phyloP scores from a whole-genome alignment of 2,888 invertebrate genomes.

The Carabus problematicus region DNA sequence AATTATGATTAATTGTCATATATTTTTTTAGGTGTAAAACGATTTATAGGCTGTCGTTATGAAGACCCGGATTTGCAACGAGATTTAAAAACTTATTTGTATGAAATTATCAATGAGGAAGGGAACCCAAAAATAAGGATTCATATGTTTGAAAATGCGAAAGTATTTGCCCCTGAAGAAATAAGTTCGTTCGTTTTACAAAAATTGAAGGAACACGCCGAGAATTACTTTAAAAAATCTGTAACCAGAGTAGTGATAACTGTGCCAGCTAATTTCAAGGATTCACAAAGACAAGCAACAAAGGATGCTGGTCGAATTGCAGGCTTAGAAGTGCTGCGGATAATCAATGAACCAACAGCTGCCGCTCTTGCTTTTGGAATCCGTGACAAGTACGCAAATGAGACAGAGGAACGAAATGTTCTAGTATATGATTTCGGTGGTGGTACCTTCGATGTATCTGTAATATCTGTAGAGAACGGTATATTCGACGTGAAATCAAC shows the following conservation, averaged over 20 bases:
- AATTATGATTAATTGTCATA: no score
- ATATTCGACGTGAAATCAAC: constrained; percentile 46
- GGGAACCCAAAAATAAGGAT: constrained; percentile 45
- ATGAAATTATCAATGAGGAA: constrained; percentile 44
- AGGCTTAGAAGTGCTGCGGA: constrained; percentile 46
- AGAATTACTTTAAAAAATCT: constrained; percentile 41
- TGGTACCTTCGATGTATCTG: constrained; percentile 50
- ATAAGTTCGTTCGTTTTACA: constrained; percentile 46
- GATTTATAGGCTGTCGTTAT: constrained; percentile 48
- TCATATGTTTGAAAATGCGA: constrained; percentile 24
- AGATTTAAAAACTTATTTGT: constrained; percentile 46
- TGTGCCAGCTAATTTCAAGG: constrained; percentile 51
- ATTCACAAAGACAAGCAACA: constrained; percentile 48
- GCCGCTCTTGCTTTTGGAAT: constrained; percentile 47
- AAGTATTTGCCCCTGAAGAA: constrained; percentile 45
- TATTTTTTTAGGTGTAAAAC: constrained; percentile 48
- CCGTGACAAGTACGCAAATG: constrained; percentile 41
- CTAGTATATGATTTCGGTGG: constrained; percentile 50
- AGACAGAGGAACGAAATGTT: constrained; percentile 41
- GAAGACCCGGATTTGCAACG: constrained; percentile 47
- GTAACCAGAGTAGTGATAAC: constrained; percentile 49
- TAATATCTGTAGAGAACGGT: constrained; percentile 43
- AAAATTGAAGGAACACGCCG: constrained; percentile 45
- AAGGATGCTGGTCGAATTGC: constrained; percentile 47
- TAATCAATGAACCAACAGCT: constrained; percentile 50